Conservation (phyloP, 2,888 invertebrate species). For the Zaprionus lineosus region DNA sequence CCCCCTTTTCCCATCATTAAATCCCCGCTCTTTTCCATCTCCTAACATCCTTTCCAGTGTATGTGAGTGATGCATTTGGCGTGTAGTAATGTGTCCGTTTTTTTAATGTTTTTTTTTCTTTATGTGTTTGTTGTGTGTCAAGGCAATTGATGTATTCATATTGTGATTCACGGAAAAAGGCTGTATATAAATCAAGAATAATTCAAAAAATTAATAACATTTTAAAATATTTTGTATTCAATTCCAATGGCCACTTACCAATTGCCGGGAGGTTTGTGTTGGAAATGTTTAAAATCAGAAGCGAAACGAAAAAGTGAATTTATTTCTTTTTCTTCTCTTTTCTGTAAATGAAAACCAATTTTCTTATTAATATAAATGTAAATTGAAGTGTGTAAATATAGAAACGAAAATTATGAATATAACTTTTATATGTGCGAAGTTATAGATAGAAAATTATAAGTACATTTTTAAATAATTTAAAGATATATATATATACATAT, state of each 20-base stretch:
- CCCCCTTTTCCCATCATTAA: slow-evolving; percentile 4
- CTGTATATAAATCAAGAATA: slow-evolving; percentile 36
- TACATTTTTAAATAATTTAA: slow-evolving; percentile 4
- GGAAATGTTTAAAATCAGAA: slow-evolving; percentile 64
- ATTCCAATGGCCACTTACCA: slow-evolving; percentile 51
- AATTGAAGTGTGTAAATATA: neutral
- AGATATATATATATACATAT: neutral
- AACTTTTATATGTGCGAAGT: slow-evolving; percentile 7
- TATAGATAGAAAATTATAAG: slow-evolving; percentile 3
- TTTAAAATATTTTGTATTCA: too few relatives aligned
- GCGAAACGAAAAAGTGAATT: slow-evolving; percentile 58
- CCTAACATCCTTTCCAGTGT: slow-evolving; percentile 21
- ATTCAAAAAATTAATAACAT: neutral
- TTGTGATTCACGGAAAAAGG: slow-evolving; percentile 39
- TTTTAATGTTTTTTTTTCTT: neutral
- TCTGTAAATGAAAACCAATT: slow-evolving; percentile 64
- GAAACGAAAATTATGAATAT: neutral
- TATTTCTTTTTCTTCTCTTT: slow-evolving; percentile 77
- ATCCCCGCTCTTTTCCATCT: slow-evolving; percentile 5
- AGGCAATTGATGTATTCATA: slow-evolving; percentile 56
- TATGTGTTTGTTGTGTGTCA: slow-evolving; percentile 17
- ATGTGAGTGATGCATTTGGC: slow-evolving; percentile 50
- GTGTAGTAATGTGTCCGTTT: slow-evolving; percentile 10
- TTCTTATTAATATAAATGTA: slow-evolving; percentile 28
- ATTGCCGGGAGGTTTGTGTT: slow-evolving; percentile 38